Percentiles rank a stretch among this genome's conserved stretches.
Conservation (phyloP, 1,140 invertebrate genomes). For the Coelopa frigida region DNA sequence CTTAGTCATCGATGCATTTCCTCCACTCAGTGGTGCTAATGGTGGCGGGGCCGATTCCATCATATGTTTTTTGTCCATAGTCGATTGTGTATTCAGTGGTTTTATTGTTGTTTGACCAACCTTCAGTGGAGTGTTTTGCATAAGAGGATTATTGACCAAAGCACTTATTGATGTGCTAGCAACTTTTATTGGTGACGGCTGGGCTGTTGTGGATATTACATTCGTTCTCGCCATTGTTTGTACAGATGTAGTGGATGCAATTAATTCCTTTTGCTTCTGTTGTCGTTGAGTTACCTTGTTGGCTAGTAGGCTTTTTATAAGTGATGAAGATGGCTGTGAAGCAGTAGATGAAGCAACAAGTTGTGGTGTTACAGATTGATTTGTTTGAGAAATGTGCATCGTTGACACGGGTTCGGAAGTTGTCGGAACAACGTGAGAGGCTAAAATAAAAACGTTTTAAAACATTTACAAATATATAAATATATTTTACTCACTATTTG, state of each 20-base stretch:
- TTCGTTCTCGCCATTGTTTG: constrained; percentile 47
- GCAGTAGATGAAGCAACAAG: background rate
- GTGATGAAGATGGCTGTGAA: constrained; percentile 44
- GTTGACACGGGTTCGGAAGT: background rate
- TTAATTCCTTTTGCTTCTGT: constrained; percentile 45
- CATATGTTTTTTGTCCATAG: constrained; percentile 27
- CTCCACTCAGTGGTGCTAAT: constrained; percentile 45
- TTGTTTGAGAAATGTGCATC: background rate
- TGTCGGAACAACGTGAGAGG: no score
- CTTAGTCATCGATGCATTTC: constrained; percentile 33
- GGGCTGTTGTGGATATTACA: constrained; percentile 41
- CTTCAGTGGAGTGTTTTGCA: constrained; percentile 42
- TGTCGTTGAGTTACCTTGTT: constrained; percentile 66
- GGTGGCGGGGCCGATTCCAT: constrained; percentile 47
- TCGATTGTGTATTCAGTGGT: constrained; percentile 24
- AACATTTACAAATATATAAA: no score
- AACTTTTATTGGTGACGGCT: constrained; percentile 34
- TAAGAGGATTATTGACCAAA: constrained; percentile 47
- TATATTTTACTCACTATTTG: no score
- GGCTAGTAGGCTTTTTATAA: constrained; percentile 79
- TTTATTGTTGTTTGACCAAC: constrained; percentile 44
- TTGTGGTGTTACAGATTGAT: background rate
- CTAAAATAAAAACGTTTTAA: no score
- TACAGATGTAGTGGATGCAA: constrained; percentile 32
- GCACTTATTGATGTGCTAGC: constrained; percentile 38